phyloP scores from a whole-genome alignment of 64 coral and sea anemone species.

The Stichodactyla mertensii region DNA sequence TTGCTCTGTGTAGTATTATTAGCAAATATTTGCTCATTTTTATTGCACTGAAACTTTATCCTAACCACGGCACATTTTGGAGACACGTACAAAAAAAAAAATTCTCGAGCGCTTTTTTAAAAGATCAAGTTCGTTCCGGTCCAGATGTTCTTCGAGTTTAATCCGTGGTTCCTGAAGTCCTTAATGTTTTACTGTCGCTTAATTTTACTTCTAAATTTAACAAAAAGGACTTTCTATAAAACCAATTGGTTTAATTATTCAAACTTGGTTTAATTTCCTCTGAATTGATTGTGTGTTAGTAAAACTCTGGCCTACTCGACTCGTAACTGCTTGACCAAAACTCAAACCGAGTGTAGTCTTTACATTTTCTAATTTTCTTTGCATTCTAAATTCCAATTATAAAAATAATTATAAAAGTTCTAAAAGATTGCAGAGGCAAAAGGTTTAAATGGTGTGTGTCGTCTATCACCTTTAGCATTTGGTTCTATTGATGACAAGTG shows the following conservation, averaged over 20 bases:
- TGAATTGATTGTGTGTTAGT: not conserved
- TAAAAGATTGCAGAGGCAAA: not conserved
- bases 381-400: not conserved
- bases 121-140: not conserved
- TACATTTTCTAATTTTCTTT: not conserved
- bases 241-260: not conserved
- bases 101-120: not conserved
- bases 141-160: not conserved
- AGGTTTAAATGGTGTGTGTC: not conserved
- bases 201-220: not conserved
- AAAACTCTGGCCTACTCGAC: not conserved
- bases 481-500: not conserved
- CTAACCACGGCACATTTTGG: not conserved
- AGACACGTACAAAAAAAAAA: not conserved
- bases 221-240: not conserved
- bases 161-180: not conserved
- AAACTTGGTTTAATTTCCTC: not conserved
- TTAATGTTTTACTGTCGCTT: not conserved
- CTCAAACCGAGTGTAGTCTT: not conserved
- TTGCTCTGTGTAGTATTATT: not conserved
- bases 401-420: not conserved
- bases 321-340: not conserved
- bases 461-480: not conserved
- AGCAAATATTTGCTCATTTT: slow-evolving; percentile 6
- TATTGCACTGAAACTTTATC: not conserved